Base-by-base conservation (phyloP, 2,888 invertebrate species). In the Ornithoptera priamus region DNA sequence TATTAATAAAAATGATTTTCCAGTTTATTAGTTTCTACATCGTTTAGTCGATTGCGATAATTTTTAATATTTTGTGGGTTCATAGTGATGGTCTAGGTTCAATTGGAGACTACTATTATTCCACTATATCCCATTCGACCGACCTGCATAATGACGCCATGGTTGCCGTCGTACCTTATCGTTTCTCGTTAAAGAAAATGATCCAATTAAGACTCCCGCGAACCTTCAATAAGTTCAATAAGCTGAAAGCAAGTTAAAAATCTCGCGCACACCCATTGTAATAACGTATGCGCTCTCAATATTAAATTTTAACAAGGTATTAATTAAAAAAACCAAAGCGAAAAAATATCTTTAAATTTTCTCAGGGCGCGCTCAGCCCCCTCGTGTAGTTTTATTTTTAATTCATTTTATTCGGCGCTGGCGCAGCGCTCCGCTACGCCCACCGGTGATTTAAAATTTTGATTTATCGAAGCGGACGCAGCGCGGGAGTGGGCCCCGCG, bases 271-370 rank as follows among this genome's bases (percentile, higher is more conserved):
- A 90, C 91, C 92, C 92, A 92, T 91, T 90, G 92, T 92, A 92
- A 91, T 91, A 91, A 91, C 89, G 89, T 84, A 86, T 90, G 85
- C 87, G 90, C 87, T 86, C 89, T 90, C 91, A 88, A 92, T 92
- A 92, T 92, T 91, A 92, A 92, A 92, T 90, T 92, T 92, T 92
- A 92, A 92, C 92, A 92, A 92, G 92, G 92, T 92, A 92, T 92
- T 91, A 92, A 92, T 92, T 92, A 91, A 92, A 92, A 68, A 92
- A 92, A 92, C 87, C 90, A 91, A 92, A 91, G 92, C 92, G 88
- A 91, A 53, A 53, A 53, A 92, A 90, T 89, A 86, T 88, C 83
- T 90, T 91, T 87, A 87, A 90, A 88, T 91, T 90, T 92, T 91
- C 91, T 91, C 91, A 91, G 89, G 89, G 84, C 87, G 85, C 84